Evolutionary conservation across 2,888 invertebrate species (phyloP), one percentile per base, ranked within the genome.

Genomic region (Alentia gelatinosa): DNA sequence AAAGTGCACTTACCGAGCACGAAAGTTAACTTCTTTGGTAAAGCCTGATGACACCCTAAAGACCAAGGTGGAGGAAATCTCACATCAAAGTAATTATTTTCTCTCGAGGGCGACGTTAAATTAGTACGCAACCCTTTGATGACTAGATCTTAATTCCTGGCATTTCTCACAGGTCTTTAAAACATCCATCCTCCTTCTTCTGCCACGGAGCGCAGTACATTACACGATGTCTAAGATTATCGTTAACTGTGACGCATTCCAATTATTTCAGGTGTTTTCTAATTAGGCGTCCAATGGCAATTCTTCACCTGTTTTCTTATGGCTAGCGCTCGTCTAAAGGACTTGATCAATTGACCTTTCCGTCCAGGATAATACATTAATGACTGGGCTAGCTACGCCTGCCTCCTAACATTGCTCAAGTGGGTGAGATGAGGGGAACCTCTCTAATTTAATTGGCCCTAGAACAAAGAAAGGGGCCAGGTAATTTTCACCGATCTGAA

Each of bases 301-400:
- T 79, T 79, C 79, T 39, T 79, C 79, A 12, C 39, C 19, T 19
- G n/a, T 26, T 68, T 79, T 79, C 79, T 79, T 79, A 37, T 39
- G 23, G n/a, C 79, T 23, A 12, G 68, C 68, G 33, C 26, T 26
- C 26, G 68, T 68, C 68, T 68, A 68, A 26, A 68, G 68, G 33
- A 68, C 12, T 30, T 68, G 68, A 68, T 79, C 79, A 79, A 35
- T 79, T 79, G 79, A 79, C 79, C 79, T 79, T 79, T 79, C 37
- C 79, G 79, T 37, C 37, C 15, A 37, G 79, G 79, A 79, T 37
- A 79, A 79, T 39, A 37, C 79, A 35, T 19, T 79, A 79, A 79
- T 79, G 79, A 79, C 37, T 79, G 9, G 56, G 56, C 56, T n/a
- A 56, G 1, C 23, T 56, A 19, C 56, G 19, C 9, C 68, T 68